These are phyloP conservation scores for Cydia amplana DNA, from an alignment of 1,140 invertebrate genomes.

Conservation along the genomic window DNA sequence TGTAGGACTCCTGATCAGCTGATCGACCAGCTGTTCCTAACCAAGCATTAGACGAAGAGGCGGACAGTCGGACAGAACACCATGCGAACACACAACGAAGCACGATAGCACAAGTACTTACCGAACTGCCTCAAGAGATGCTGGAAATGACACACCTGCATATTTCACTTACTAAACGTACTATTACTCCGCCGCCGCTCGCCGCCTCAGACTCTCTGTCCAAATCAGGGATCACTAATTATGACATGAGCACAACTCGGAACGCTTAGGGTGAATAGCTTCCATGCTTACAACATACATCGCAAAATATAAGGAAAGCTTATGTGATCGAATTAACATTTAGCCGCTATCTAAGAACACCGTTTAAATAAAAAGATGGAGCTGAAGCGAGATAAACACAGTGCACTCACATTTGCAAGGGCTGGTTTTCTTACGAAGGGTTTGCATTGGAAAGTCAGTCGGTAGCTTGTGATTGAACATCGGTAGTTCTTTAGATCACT, in stretches of 20 bases:
- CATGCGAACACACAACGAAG: conserved; percentile 38
- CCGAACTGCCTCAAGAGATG: conserved; percentile 78
- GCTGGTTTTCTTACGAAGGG: conserved; percentile 92
- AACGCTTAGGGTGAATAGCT: conserved; percentile 50
- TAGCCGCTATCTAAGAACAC: conserved; percentile 69
- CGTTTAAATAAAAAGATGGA: conserved; percentile 52
- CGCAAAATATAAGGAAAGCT: conserved; percentile 67
- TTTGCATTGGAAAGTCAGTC: conserved; percentile 87
- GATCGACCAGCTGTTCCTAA: neutral
- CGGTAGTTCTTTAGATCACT: conserved; percentile 63
- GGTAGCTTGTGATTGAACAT: conserved; percentile 79
- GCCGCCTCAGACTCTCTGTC: conserved; percentile 72
- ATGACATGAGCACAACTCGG: conserved; percentile 52
- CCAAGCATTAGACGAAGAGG: conserved; percentile 27
- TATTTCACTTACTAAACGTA: conserved; percentile 69
- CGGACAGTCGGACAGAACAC: conserved; percentile 29
- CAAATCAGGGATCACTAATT: conserved; percentile 72
- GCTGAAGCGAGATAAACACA: conserved; percentile 51
- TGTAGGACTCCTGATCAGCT: neutral
- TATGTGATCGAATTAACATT: conserved; percentile 59
- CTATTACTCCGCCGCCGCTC: conserved; percentile 57
- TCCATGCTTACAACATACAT: conserved; percentile 70
- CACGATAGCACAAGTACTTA: conserved; percentile 63
- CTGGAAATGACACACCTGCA: conserved; percentile 81
- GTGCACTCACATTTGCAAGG: conserved; percentile 91